These are phyloP conservation scores for Pollenia amentaria DNA, from an alignment of 2,888 invertebrate species.

Conservation along the genomic window DNA sequence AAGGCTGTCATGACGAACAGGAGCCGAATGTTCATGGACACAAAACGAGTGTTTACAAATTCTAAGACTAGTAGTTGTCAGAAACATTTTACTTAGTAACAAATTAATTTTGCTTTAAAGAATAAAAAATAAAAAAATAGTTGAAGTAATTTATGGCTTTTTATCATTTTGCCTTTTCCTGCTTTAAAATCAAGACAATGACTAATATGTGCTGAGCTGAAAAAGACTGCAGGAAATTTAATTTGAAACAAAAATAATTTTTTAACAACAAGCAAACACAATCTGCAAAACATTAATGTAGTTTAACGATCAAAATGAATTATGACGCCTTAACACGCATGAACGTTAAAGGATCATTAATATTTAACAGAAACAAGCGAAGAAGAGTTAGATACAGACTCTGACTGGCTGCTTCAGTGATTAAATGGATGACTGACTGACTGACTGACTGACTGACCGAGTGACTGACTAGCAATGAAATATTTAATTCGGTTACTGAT, in stretches of 20 bases:
- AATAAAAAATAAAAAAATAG: too few species aligned
- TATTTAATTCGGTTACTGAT: background rate
- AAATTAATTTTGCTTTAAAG: too few species aligned
- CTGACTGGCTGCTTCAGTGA: slow-evolving; percentile 31
- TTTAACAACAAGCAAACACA: background rate
- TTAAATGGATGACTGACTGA: slow-evolving; percentile 25
- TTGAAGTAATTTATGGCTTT: too few species aligned
- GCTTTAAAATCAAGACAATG: slow-evolving; percentile 11
- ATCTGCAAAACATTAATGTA: slow-evolving; percentile 49
- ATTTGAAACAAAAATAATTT: slow-evolving; percentile 13
- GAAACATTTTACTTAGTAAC: too few species aligned
- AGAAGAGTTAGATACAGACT: slow-evolving; percentile 47
- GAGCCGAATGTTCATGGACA: too few species aligned
- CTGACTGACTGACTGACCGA: slow-evolving; percentile 29
- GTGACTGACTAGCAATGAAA: slow-evolving; percentile 45
- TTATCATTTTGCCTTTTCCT: too few species aligned
- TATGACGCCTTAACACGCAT: slow-evolving; percentile 82
- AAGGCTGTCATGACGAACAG: too few species aligned
- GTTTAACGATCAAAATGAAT: slow-evolving; percentile 82
- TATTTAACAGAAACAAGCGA: slow-evolving; percentile 75
- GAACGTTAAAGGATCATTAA: slow-evolving; percentile 84
- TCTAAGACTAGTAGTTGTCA: too few species aligned
- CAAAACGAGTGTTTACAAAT: too few species aligned
- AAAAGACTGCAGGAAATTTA: slow-evolving; percentile 67
- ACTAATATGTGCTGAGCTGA: slow-evolving; percentile 62